Base-by-base conservation (phyloP, 2,888 invertebrate species). In the Mythimna impura region DNA sequence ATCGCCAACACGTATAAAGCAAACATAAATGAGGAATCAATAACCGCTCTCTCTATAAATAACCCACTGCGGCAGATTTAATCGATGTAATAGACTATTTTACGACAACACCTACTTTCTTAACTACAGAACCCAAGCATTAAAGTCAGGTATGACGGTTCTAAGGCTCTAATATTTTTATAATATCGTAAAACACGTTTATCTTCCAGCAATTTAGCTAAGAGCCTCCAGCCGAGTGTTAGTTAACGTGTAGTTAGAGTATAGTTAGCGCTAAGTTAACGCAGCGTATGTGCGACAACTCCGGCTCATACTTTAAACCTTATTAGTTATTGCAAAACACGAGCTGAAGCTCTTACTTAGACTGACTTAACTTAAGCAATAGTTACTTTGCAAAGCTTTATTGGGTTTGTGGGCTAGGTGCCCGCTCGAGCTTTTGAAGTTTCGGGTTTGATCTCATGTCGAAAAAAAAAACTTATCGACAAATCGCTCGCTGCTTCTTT, bases 281-380 rank as follows among this genome's bases (percentile, higher is more conserved):
- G 54, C n/a, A 62, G 65, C 72, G 78, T 65, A 61, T 74, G 73
- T 75, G 83, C 64, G 73, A 78, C 73, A 73, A 78, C 75, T 85
- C 70, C 65, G 34, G 58, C 61, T 73, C 66, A 71, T 78, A 83
- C 63, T 80, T 81, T 76, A 83, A 83, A 86, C 73, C 66, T 83
- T 78, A 83, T 83, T 81, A 84, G 81, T 73, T 80, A 83, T 83
- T 73, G 63, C 78, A 67, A 83, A 83, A 85, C 77, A 83, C 80
- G 74, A 60, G 57, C 75, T 58, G 43, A 54, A 65, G 73, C 62
- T 72, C 61, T 47, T 60, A 76, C 73, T 69, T 58, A 68, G 50
- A 22, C 20, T 61, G 52, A 65, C 40, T 78, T 25, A 47, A 22
- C 43, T 60, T 69, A 66, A 63, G 55, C 25, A 52, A 47, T 64